Conservation (phyloP, 2,888 invertebrate genomes). For the Lasioglossum calceatum region DNA sequence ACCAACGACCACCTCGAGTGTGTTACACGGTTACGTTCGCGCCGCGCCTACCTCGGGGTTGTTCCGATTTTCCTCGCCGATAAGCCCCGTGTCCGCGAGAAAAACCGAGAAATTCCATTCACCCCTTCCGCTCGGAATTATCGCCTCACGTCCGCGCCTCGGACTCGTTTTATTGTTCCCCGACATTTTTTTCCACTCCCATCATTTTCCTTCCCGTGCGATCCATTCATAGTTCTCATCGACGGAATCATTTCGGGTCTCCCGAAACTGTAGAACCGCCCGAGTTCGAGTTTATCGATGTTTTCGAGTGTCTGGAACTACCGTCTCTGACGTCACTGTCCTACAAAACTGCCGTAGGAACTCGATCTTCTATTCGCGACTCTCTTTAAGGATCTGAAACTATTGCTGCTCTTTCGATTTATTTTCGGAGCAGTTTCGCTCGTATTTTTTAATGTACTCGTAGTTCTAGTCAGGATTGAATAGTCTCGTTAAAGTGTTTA, state of each 20-base stretch:
- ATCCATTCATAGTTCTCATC: not conserved
- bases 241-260: not conserved
- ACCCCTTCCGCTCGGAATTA: conserved; percentile 34
- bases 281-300: conserved; percentile 1
- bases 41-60: conserved; percentile 61
- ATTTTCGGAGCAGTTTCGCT: not conserved
- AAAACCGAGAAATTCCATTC: conserved; percentile 49
- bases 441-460: not conserved
- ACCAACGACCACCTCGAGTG: conserved; percentile 76
- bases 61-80: conserved; percentile 53
- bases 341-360: not conserved
- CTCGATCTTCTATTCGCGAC: not conserved
- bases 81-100: conserved; percentile 36
- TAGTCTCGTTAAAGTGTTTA: not conserved
- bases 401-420: not conserved
- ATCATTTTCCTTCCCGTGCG: not conserved
- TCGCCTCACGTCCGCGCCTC: not conserved
- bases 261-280: not conserved
- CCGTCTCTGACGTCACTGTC: not conserved
- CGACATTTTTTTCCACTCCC: not conserved
- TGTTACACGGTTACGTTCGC: conserved; percentile 68
- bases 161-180: not conserved
- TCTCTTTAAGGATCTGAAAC: not conserved
- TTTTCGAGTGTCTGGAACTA: not conserved
- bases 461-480: not conserved